Percentiles rank a stretch among this genome's conserved stretches.
phyloP scores from a whole-genome alignment of 2,888 invertebrate genomes.

The Drosophila cognata region DNA sequence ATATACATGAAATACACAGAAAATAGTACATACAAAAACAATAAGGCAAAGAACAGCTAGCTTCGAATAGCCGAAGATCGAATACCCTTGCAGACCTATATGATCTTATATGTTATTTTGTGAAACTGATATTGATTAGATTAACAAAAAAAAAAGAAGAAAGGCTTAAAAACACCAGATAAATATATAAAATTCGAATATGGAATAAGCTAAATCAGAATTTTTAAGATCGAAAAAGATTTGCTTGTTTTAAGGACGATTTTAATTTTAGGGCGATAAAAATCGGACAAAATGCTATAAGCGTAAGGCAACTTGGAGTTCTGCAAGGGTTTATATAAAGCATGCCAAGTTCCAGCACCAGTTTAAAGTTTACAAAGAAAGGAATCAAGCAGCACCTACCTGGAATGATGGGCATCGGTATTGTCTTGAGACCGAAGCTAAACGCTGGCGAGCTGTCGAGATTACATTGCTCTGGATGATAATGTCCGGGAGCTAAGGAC shows the following conservation, averaged over 20 bases:
- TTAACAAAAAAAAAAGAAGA: neutral
- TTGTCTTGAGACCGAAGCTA: slow-evolving; percentile 87
- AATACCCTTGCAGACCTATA: slow-evolving; percentile 5
- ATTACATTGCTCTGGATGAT: slow-evolving; percentile 86
- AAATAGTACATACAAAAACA: slow-evolving; percentile 10
- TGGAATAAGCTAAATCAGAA: too few relatives aligned
- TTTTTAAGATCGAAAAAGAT: too few relatives aligned
- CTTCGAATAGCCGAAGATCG: slow-evolving; percentile 17
- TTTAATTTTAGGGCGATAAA: neutral
- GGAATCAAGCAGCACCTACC: slow-evolving; percentile 70
- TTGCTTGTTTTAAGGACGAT: too few relatives aligned
- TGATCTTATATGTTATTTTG: neutral
- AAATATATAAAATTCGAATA: neutral
- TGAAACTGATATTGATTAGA: neutral
- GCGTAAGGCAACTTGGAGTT: neutral
- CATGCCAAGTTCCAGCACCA: slow-evolving; percentile 24
- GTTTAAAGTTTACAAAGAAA: neutral
- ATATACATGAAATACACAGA: slow-evolving; percentile 52
- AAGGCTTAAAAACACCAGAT: neutral
- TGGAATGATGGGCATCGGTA: slow-evolving; percentile 73
- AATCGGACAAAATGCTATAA: neutral
- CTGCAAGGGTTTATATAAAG: slow-evolving; percentile 7
- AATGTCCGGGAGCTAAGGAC: slow-evolving; percentile 87
- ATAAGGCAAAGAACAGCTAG: neutral
- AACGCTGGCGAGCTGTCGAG: slow-evolving; percentile 85